These are phyloP conservation scores for Rhabdomys dilectus DNA, from an alignment of 2,113 vertebrate genomes.

Conservation along the genomic window DNA sequence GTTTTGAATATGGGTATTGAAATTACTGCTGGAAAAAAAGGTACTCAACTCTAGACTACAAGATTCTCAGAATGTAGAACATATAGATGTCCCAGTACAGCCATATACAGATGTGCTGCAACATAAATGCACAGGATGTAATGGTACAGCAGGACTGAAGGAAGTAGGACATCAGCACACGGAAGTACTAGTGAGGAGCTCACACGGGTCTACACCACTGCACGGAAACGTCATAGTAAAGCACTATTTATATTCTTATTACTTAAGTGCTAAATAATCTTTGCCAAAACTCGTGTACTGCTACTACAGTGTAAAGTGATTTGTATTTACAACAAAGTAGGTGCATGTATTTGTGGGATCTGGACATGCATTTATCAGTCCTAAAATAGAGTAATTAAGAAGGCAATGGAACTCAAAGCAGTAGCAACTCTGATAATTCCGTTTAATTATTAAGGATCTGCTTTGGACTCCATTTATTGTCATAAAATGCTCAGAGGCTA, in stretches of 20 bases:
- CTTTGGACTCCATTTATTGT: background rate
- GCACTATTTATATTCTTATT: background rate
- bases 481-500: background rate
- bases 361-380: background rate
- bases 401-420: background rate
- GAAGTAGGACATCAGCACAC: background rate
- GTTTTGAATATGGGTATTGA: background rate
- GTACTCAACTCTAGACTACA: too few species aligned
- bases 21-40: background rate
- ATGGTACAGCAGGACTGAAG: background rate
- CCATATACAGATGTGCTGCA: background rate
- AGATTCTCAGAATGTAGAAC: background rate
- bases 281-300: too few species aligned
- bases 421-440: background rate
- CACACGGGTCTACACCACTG: background rate
- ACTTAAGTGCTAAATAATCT: background rate
- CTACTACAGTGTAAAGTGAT: background rate
- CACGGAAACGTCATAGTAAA: background rate
- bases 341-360: background rate
- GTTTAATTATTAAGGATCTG: background rate
- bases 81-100: background rate
- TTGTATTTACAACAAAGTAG: background rate
- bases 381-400: background rate
- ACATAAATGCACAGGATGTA: background rate
- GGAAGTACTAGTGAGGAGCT: too few species aligned